A percentile compares a stretch with the other conserved stretches of the same genome.
Evolutionary conservation across 2,797 vertebrate species (phyloP).

Genomic region (Xyrichtys novacula): DNA sequence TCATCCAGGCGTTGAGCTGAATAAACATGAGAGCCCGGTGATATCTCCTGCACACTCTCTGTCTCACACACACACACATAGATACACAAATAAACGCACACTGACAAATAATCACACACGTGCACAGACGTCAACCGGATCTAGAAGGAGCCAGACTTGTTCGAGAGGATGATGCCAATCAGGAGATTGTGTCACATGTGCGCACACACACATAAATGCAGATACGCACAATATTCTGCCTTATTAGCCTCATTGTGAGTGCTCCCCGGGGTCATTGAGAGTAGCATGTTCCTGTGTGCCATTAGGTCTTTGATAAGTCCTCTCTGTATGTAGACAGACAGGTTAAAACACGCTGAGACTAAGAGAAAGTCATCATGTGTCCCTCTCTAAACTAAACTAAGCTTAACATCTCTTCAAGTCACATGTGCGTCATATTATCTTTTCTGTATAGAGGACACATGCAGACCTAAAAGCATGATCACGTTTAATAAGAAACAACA

Average conservation of each 20-base stretch:
- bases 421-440: slow-evolving; percentile 65
- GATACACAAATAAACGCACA: slow-evolving; percentile 32
- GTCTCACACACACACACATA: slow-evolving; percentile 36
- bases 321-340: slow-evolving; percentile 46
- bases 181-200: slow-evolving; percentile 49
- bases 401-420: slow-evolving; percentile 54
- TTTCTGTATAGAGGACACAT: slow-evolving; percentile 19
- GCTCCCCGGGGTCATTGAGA: slow-evolving; percentile 64
- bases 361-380: slow-evolving; percentile 58
- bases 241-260: slow-evolving; percentile 50
- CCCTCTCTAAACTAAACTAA: slow-evolving; percentile 49
- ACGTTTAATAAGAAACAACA: not conserved
- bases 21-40: slow-evolving; percentile 82
- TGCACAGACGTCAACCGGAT: slow-evolving; percentile 59
- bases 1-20: slow-evolving; percentile 84
- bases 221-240: slow-evolving; percentile 45
- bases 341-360: slow-evolving; percentile 47
- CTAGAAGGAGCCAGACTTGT: slow-evolving; percentile 70
- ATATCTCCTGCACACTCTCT: slow-evolving; percentile 70
- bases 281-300: slow-evolving; percentile 67
- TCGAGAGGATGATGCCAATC: slow-evolving; percentile 81
- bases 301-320: slow-evolving; percentile 68
- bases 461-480: slow-evolving; percentile 25
- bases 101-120: slow-evolving; percentile 66
- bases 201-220: slow-evolving; percentile 25